phyloP scores from a whole-genome alignment of 2,888 invertebrate species.

The Incurvaria masculella region DNA sequence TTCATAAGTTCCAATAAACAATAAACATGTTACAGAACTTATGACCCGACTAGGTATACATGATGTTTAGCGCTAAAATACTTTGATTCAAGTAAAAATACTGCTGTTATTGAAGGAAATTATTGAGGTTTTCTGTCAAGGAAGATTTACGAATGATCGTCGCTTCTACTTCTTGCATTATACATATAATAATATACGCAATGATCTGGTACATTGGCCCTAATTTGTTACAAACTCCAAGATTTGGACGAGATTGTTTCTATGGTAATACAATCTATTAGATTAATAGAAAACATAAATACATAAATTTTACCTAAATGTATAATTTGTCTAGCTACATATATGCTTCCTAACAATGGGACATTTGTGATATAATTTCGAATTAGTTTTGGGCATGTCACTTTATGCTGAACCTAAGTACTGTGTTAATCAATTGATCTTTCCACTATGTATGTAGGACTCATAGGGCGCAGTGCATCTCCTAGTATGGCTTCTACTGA shows the following conservation, averaged over 20 bases:
- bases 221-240: no score
- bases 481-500: slow-evolving; percentile 46
- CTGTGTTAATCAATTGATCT: slow-evolving; percentile 29
- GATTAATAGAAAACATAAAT: slow-evolving; percentile 30
- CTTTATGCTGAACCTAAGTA: slow-evolving; percentile 44
- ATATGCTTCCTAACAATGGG: slow-evolving; percentile 54
- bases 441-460: slow-evolving; percentile 38
- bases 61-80: no score
- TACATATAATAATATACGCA: no score
- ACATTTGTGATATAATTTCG: slow-evolving; percentile 30
- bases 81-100: no score
- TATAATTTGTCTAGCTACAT: slow-evolving; percentile 30
- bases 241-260: slow-evolving; percentile 9
- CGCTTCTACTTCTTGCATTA: no score
- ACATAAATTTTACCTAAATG: slow-evolving; percentile 30
- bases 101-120: no score
- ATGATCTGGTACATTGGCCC: no score
- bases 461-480: slow-evolving; percentile 53
- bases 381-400: slow-evolving; percentile 54
- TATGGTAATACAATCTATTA: slow-evolving; percentile 32
- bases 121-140: no score
- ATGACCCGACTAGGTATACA: no score
- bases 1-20: no score
- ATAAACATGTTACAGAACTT: no score
- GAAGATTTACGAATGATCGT: no score